Conservation (phyloP, 2,888 invertebrate species). For the Nudaria mundana region DNA sequence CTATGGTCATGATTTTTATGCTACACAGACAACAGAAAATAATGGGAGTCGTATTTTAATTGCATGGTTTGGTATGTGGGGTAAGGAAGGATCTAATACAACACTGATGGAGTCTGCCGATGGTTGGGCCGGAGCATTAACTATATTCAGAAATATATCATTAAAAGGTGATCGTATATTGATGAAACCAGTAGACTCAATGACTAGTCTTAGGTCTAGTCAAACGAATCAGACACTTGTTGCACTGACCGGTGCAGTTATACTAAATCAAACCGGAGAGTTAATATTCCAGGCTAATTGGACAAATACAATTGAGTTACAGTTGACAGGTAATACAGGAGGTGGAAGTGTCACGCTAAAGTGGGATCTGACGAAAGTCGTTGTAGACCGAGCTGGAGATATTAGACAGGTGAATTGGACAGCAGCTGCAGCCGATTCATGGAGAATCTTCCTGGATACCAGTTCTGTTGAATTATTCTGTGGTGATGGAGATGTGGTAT, state of each 20-base stretch:
- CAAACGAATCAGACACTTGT: conserved; percentile 45
- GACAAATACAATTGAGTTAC: conserved; percentile 43
- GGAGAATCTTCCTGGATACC: conserved; percentile 66
- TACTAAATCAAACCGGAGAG: conserved; percentile 58
- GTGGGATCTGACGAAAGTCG: conserved; percentile 59
- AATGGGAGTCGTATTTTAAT: conserved; percentile 60
- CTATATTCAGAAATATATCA: conserved; percentile 59
- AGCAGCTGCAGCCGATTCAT: conserved; percentile 42
- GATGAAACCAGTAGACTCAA: conserved; percentile 58
- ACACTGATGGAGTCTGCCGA: conserved; percentile 57
- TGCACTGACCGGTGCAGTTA: conserved; percentile 63
- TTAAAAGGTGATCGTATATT: conserved; percentile 51
- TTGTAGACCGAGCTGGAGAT: conserved; percentile 57
- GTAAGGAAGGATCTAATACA: conserved; percentile 56
- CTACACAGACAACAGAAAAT: conserved; percentile 60
- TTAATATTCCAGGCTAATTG: conserved; percentile 50
- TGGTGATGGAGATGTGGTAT: conserved; percentile 71
- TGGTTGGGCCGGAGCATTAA: conserved; percentile 72
- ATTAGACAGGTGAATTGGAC: conserved; percentile 65
- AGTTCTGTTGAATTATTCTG: conserved; percentile 71
- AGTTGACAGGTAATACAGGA: conserved; percentile 52
- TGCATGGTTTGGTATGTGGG: conserved; percentile 75
- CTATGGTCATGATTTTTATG: conserved; percentile 74
- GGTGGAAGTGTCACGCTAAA: conserved; percentile 46
- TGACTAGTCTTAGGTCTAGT: conserved; percentile 38